Evolutionary conservation across 2,888 invertebrate species (phyloP), one percentile per base, ranked within the genome.

Genomic region (Incurvaria masculella): DNA sequence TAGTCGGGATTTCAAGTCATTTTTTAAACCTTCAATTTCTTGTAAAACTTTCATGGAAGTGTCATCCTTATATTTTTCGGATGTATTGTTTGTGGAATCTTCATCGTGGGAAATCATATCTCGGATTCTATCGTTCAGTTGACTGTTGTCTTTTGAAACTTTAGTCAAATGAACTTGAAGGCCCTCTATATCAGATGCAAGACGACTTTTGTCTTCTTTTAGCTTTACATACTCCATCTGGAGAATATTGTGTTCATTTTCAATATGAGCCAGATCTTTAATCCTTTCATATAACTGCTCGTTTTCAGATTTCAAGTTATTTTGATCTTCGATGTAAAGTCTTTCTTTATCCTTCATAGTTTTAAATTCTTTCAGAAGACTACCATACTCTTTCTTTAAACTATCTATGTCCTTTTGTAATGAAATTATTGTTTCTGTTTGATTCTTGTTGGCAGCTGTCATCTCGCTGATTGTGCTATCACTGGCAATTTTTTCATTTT

Each of bases 91-190:
- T 38, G 63, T 55, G 45, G 62, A 57, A 59, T 64, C 64, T 59
- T 74, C 79, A 61, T 69, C 70, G 40, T 69, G 66, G 6, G 75
- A 72, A 52, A 79, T 72, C 26, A 69, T 53, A 58, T 79, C 79
- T 52, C 79, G 59, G 40, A 79, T 57, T 53, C 70, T 76, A 55
- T 79, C 78, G 61, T 76, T 79, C 45, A 79, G 59, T 27, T 64
- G 58, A 57, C 74, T 66, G 55, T 79, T 79, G 62, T 79, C 78
- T 60, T 76, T 79, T 2, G 79, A 79, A 58, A 79, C 72, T 62
- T 75, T 78, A 4, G 71, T 68, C 48, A 79, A 62, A 57, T 79
- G 73, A 41, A 67, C 65, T 62, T 79, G 78, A 21, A 79, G 61
- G 1, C 76, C 79, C 59, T 78, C 73, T 52, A 79, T 69, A 56